Conservation (phyloP, 1,140 invertebrate species). For the Melanaphis sacchari region DNA sequence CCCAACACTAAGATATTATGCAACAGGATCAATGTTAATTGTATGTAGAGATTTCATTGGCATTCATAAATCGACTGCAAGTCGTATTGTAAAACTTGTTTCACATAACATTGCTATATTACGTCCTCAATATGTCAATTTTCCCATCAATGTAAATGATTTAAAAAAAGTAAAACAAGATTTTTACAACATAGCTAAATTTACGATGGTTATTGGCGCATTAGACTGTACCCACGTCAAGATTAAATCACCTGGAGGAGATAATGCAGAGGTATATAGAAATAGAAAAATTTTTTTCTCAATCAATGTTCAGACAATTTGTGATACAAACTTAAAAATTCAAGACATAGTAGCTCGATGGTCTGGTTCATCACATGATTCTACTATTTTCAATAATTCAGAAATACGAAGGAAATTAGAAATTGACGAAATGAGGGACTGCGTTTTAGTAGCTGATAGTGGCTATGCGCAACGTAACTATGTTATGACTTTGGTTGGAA, state of each 20-base stretch:
- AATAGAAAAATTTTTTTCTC: conserved; percentile 65
- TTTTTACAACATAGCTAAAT: conserved; percentile 62
- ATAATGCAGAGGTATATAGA: conserved; percentile 63
- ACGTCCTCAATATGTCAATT: conserved; percentile 58
- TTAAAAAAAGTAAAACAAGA: conserved; percentile 58
- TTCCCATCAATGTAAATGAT: conserved; percentile 60
- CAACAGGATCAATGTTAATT: neutral
- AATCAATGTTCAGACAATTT: conserved; percentile 64
- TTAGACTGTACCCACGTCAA: conserved; percentile 64
- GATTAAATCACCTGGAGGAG: conserved; percentile 61
- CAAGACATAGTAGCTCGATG: conserved; percentile 63
- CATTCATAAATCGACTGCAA: conserved; percentile 30
- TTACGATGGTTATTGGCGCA: conserved; percentile 64
- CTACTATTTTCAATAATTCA: conserved; percentile 62
- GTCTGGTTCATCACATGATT: conserved; percentile 63
- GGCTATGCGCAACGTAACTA: conserved; percentile 56
- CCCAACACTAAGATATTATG: neutral
- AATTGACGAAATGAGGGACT: neutral
- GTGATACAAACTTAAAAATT: conserved; percentile 62
- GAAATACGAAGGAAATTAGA: conserved; percentile 57
- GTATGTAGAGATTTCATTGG: neutral
- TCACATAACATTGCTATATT: conserved; percentile 46
- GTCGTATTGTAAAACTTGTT: conserved; percentile 47
- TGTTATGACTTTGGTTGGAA: neutral
- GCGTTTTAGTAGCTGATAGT: conserved; percentile 59